Evolutionary conservation across 2,888 invertebrate genomes (phyloP), one percentile per base, ranked within the genome.

Genomic region (Noctua fimbriata): DNA sequence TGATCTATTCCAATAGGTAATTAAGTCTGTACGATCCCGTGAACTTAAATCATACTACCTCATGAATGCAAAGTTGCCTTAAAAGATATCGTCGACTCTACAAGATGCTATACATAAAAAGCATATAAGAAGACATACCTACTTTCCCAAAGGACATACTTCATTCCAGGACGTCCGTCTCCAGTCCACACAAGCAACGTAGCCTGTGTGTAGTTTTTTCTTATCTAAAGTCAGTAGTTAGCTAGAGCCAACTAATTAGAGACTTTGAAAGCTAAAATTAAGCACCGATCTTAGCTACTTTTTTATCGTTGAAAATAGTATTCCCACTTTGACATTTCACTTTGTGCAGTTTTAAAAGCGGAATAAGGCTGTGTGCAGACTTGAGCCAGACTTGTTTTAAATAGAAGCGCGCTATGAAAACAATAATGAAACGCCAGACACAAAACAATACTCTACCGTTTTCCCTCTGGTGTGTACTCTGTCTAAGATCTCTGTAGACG

Each of bases 161-260:
- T 36, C n/a, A 2, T 58, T 18, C 0, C 9, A 47, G 14, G 28
- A 18, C 10, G 10, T 73, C 24, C 7, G 44, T 18, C 36, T 55
- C 36, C 7, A 55, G 49, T 76, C 21, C 36, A 83, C 52, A 65
- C 36, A 47, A 58, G 63, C n/a, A 16, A 32, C 21, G 65, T 28
- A 55, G n/a, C 49, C 55, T 49, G 24, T 28, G 36, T 69, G 65
- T 84, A 73, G 58, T 73, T 69, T 36, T 69, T 79, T 79, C 67
- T 52, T 78, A 71, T 52, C 36, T 52, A 60, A 73, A 82, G 63
- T 52, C 24, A 58, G 69, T 69, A 69, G 49, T 80, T 49, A 73
- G 76, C 84, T 63, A 75, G 66, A 74, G 49, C 60, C 55, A 79
- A 84, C 82, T 84, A 84, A 84, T 84, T 80, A 84, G 80, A 69